Conservation (phyloP, 2,888 invertebrate species). For the Nemotelus pantherinus region DNA sequence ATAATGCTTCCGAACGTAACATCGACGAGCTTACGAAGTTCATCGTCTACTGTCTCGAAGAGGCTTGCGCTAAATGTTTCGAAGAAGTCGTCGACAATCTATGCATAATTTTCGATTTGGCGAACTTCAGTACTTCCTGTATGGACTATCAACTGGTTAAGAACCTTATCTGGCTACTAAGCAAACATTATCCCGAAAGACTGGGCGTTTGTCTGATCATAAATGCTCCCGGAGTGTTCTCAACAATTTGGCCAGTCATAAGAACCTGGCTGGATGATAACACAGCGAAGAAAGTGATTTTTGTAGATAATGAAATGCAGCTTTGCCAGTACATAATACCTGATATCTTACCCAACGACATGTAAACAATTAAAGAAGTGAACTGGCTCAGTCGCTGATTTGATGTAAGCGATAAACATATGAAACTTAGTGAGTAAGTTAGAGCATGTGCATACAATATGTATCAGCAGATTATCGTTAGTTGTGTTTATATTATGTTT, state of each 20-base stretch:
- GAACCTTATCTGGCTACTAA: conserved; percentile 80
- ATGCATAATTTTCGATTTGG: conserved; percentile 82
- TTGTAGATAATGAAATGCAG: conserved; percentile 75
- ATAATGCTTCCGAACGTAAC: conserved; percentile 74
- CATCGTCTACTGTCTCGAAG: conserved; percentile 80
- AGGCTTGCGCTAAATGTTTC: conserved; percentile 79
- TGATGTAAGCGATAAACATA: neutral
- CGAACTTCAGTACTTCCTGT: conserved; percentile 76
- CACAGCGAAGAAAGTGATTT: conserved; percentile 79
- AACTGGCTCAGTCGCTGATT: too few species aligned
- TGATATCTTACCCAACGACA: conserved; percentile 77
- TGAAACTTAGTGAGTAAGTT: neutral
- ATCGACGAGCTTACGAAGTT: conserved; percentile 82
- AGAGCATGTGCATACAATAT: neutral
- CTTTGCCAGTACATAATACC: conserved; percentile 80
- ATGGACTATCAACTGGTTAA: conserved; percentile 86
- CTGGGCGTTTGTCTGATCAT: conserved; percentile 80
- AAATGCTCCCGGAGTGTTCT: conserved; percentile 78
- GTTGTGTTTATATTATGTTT: neutral
- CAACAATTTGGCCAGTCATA: conserved; percentile 81
- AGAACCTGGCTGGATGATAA: conserved; percentile 82
- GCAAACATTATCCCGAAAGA: conserved; percentile 81
- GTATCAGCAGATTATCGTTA: conserved; percentile 4
- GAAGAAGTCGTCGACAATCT: conserved; percentile 82
- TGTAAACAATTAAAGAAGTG: conserved; percentile 62